A percentile compares a stretch with the other conserved stretches of the same genome.
Evolutionary conservation across 2,113 vertebrate species (phyloP).

Genomic region (Gasterosteus nipponicus): DNA sequence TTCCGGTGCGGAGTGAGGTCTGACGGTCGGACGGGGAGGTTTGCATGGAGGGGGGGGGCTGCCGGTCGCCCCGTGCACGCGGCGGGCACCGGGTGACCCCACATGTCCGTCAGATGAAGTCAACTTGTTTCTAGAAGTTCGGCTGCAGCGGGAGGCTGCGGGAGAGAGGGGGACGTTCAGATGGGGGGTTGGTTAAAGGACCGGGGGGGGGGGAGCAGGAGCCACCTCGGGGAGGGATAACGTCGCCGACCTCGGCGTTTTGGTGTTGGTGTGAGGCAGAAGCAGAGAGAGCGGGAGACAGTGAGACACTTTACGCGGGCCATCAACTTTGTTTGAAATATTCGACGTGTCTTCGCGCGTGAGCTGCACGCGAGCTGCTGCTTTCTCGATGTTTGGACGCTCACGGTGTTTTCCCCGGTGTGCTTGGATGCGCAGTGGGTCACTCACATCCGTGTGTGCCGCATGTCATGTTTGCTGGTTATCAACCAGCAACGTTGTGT

Average conservation of each 20-base stretch:
- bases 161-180: no score
- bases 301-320: not conserved
- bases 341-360: not conserved
- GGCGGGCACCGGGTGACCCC: not conserved
- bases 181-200: no score
- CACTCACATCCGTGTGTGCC: not conserved
- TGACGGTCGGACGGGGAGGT: no score
- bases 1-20: no score
- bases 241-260: no score
- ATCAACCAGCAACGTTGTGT: not conserved
- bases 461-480: not conserved
- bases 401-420: not conserved
- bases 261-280: no score
- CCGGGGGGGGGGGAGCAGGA: no score
- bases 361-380: not conserved
- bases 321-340: slow-evolving; percentile 9
- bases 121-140: slow-evolving; percentile 65
- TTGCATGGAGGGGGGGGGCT: not conserved
- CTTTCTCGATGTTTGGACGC: not conserved
- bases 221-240: no score
- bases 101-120: slow-evolving; percentile 30
- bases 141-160: not conserved
- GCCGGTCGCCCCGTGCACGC: slow-evolving; percentile 44
- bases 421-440: not conserved
- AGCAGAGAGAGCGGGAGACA: not conserved